These are phyloP conservation scores for Ormyrus nitidulus DNA, from an alignment of 2,888 invertebrate species.

Conservation along the genomic window DNA sequence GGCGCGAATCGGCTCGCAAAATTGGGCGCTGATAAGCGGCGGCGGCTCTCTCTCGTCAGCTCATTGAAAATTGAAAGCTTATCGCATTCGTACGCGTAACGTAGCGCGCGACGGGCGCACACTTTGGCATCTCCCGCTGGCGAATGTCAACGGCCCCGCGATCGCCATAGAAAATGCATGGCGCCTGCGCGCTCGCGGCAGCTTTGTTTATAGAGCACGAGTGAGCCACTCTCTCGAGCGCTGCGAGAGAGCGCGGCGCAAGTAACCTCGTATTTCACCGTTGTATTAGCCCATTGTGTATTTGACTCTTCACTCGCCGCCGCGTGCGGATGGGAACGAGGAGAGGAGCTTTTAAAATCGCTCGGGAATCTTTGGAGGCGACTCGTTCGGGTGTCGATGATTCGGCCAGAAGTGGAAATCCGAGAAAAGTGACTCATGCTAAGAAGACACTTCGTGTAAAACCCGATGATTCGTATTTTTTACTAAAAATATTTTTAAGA, in stretches of 20 bases:
- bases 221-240: background rate
- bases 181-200: background rate
- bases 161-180: constrained; percentile 9
- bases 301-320: too few species aligned
- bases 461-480: too few species aligned
- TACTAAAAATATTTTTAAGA: too few species aligned
- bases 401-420: too few species aligned
- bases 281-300: background rate
- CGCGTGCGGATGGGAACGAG: too few species aligned
- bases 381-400: too few species aligned
- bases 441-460: too few species aligned
- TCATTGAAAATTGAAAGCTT: constrained; percentile 27
- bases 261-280: background rate
- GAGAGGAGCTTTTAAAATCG: too few species aligned
- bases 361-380: too few species aligned
- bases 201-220: background rate
- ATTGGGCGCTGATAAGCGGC: constrained; percentile 5
- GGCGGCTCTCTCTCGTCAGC: background rate
- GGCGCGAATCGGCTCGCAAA: background rate
- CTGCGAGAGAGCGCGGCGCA: too few species aligned
- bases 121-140: background rate
- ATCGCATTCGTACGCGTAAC: background rate
- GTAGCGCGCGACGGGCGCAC: background rate
- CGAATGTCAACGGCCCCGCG: too few species aligned
- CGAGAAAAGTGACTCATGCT: too few species aligned